phyloP scores from a whole-genome alignment of 2,113 vertebrate genomes.

The Oryzias javanicus region DNA sequence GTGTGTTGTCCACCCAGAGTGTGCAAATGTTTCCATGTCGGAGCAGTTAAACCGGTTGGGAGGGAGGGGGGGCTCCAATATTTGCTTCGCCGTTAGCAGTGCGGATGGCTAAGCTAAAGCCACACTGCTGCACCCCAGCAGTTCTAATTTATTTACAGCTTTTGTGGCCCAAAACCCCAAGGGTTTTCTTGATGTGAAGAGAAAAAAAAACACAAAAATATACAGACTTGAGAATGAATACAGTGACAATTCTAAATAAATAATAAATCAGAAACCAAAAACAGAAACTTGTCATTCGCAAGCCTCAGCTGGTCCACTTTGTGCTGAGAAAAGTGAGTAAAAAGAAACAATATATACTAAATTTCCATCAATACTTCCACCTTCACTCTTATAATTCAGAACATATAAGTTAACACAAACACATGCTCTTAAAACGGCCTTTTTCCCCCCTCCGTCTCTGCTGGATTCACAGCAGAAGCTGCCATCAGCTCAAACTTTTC shows the following conservation, averaged over 20 bases:
- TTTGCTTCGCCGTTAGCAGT: conserved; percentile 42
- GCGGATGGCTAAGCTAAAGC: conserved; percentile 45
- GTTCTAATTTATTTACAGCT: conserved; percentile 67
- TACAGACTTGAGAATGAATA: conserved; percentile 58
- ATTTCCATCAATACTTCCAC: conserved; percentile 65
- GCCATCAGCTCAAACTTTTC: conserved; percentile 68
- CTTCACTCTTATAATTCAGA: conserved; percentile 66
- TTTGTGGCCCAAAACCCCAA: conserved; percentile 52
- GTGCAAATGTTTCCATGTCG: conserved; percentile 31
- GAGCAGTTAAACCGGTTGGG: conserved; percentile 37
- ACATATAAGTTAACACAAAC: conserved; percentile 69
- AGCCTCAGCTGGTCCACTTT: conserved; percentile 36
- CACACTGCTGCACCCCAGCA: conserved; percentile 42
- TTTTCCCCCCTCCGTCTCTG: conserved; percentile 27
- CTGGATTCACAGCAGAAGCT: conserved; percentile 53
- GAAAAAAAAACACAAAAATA: conserved; percentile 51
- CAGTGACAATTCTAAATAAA: conserved; percentile 57
- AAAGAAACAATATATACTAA: conserved; percentile 64
- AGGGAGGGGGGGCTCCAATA: conserved; percentile 50
- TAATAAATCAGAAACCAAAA: conserved; percentile 22
- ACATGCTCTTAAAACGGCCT: conserved; percentile 60
- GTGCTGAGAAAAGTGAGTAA: conserved; percentile 43
- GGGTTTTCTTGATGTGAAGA: conserved; percentile 34
- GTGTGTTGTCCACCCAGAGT: conserved; percentile 26
- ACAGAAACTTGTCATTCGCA: conserved; percentile 39